Percentiles rank a stretch among this genome's conserved stretches.
Conservation (phyloP, 2,113 vertebrate species). For the Hyla sarda region DNA sequence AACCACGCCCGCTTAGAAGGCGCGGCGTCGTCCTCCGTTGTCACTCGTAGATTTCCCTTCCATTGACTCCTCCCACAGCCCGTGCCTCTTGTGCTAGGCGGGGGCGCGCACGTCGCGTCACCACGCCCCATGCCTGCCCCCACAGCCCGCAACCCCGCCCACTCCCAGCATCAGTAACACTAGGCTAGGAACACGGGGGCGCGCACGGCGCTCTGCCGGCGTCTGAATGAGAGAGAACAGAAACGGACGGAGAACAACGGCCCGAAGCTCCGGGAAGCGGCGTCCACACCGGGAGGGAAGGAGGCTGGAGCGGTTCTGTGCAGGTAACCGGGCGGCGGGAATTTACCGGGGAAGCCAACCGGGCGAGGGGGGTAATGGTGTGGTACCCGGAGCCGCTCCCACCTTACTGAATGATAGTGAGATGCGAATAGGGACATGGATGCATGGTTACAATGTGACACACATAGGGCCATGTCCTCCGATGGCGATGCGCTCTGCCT, state of each 20-base stretch:
- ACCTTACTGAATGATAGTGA: neutral
- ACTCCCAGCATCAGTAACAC: neutral
- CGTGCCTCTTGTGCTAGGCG: neutral
- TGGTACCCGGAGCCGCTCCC: constrained; percentile 2
- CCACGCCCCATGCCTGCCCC: neutral
- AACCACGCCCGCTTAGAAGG: neutral
- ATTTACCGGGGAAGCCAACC: no score
- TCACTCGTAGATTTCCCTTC: neutral
- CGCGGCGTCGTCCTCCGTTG: neutral
- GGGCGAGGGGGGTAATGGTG: neutral
- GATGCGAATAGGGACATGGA: neutral
- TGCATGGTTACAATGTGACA: neutral
- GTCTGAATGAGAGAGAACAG: constrained; percentile 56
- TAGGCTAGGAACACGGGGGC: constrained; percentile 22
- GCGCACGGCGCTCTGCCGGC: constrained; percentile 50
- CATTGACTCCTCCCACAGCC: neutral
- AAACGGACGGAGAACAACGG: constrained; percentile 20
- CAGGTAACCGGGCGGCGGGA: neutral
- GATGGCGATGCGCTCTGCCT: neutral
- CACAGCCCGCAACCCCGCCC: neutral
- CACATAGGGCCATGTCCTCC: neutral
- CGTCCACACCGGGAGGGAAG: neutral
- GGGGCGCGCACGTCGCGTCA: constrained; percentile 36
- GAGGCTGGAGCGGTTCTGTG: neutral
- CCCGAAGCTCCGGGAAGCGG: constrained; percentile 40